Evolutionary conservation across 2,797 vertebrate genomes (phyloP).

Genomic region (Tapera naevia): DNA sequence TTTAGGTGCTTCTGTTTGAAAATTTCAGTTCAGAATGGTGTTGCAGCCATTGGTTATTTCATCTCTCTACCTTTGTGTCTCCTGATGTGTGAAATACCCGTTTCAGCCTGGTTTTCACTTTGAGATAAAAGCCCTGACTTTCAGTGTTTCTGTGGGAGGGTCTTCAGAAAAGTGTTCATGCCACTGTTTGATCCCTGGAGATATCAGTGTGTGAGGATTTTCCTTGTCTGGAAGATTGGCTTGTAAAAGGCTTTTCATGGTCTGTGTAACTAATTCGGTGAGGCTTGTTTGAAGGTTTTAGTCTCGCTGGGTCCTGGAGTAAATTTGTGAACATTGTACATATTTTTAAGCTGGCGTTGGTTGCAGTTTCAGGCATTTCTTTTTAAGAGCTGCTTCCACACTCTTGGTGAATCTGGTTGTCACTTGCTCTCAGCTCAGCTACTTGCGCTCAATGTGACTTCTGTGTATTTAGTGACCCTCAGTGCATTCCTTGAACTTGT

Average conservation of each 20-base stretch:
- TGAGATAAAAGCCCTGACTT: neutral
- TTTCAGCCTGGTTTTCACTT: neutral
- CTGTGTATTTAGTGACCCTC: neutral
- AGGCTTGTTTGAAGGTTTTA: neutral
- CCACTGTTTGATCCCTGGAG: neutral
- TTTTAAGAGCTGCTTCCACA: neutral
- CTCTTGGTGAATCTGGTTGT: neutral
- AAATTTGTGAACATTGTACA: neutral
- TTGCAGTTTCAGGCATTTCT: neutral
- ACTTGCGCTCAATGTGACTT: neutral
- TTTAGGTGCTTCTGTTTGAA: neutral
- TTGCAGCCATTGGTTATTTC: neutral
- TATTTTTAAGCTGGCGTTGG: neutral
- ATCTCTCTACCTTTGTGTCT: neutral
- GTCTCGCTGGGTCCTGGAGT: neutral
- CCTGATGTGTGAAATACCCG: neutral
- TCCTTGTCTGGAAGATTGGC: neutral
- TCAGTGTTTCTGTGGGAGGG: rapidly evolving
- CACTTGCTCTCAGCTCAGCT: neutral
- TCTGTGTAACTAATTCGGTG: neutral
- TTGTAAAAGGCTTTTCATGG: neutral
- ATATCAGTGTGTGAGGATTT: neutral
- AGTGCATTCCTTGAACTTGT: neutral
- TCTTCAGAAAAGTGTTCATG: neutral
- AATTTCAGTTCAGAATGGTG: neutral